Base-by-base conservation (phyloP, 2,113 vertebrate genomes). In the Leptobrachium ailaonicum region DNA sequence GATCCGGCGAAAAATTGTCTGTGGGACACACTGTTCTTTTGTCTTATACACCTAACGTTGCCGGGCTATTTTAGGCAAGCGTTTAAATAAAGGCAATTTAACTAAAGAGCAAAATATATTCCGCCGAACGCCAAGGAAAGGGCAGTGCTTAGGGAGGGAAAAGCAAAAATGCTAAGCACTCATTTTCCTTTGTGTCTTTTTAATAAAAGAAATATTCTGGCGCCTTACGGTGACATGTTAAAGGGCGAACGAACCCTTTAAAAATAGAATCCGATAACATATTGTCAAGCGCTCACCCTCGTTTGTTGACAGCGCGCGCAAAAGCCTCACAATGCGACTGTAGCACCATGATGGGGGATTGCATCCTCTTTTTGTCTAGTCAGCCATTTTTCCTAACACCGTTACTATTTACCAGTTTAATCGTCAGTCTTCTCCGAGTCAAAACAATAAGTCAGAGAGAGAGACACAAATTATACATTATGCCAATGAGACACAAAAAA, bases 211-310 rank as follows among this genome's bases (percentile, higher is more conserved):
- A 90, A 90, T 87, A 86, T 86, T 91, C 87, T 70, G 83, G 84
- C 87, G 89, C 87, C 87, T 89, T 88, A 84, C 86, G 90, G 86
- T 94, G 92, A 94, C 92, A 93, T 91, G 90, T 93, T 94, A 94
- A 93, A 92, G 91, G 93, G 92, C 92, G 92, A 91, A 90, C 85
- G 91, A 92, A 92, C 94, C 20, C 93, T 95, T 94, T 93, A 92
- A 94, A 95, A 94, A 93, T 92, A 95, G 93, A 95, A 94, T 94
- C 92, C 94, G 94, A 95, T 95, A 96, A 95, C 94, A 95, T 94
- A 94, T 94, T 95, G 94, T 95, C 95, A 95, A 91, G 89, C 88
- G 84, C 88, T 89, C 90, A 89, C 85, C 92, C 92, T 89, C 89
- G 6, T 90, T 87, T 88, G 91, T 90, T 95, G 95, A 95, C 95